Percentiles rank a stretch among this genome's conserved stretches.
Evolutionary conservation across 2,888 invertebrate species (phyloP).

Genomic region (Globia sparganii): DNA sequence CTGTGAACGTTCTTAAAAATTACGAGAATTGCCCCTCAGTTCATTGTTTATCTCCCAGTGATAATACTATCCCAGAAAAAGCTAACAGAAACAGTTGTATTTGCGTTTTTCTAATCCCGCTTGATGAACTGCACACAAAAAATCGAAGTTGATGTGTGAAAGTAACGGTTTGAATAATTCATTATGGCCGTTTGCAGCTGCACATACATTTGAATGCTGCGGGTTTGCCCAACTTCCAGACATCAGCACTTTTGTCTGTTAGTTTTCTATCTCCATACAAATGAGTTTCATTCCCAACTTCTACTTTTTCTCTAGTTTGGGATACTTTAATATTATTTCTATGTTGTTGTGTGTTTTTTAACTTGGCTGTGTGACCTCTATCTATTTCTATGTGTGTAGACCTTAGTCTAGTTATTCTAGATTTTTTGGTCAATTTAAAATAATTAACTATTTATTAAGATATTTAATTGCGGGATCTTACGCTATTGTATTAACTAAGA

Average conservation of each 20-base stretch:
- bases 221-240: slow-evolving; percentile 33
- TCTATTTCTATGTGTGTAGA: slow-evolving; percentile 27
- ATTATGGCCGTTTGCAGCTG: slow-evolving; percentile 36
- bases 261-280: slow-evolving; percentile 58
- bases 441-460: not conserved
- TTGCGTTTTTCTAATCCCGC: not conserved
- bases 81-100: slow-evolving; percentile 6
- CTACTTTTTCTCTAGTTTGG: slow-evolving; percentile 14
- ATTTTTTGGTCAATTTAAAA: not conserved
- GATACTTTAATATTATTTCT: slow-evolving; percentile 13
- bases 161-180: slow-evolving; percentile 43
- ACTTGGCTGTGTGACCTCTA: slow-evolving; percentile 32
- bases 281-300: slow-evolving; percentile 39
- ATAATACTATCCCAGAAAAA: not conserved
- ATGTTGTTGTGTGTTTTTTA: slow-evolving; percentile 19
- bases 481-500: slow-evolving; percentile 12
- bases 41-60: not conserved
- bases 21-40: no score
- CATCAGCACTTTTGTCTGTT: slow-evolving; percentile 45
- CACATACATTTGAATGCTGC: slow-evolving; percentile 29
- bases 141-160: slow-evolving; percentile 5
- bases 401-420: slow-evolving; percentile 3
- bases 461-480: slow-evolving; percentile 2
- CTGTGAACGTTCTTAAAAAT: no score
- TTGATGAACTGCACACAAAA: slow-evolving; percentile 9